Conservation (phyloP, 2,113 vertebrate genomes). For the Pholis gunnellus region DNA sequence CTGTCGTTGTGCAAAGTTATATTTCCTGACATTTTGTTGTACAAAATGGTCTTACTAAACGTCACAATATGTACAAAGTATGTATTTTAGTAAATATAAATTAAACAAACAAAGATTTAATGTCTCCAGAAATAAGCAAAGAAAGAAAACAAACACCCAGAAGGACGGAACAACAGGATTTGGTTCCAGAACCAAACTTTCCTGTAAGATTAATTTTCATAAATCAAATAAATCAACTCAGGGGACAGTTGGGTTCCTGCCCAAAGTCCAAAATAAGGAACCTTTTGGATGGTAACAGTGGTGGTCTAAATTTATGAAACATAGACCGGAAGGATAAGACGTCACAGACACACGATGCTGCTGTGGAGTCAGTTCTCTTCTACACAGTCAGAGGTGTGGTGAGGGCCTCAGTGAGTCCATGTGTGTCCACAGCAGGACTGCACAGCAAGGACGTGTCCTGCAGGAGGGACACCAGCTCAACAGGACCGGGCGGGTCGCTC, state of each 20-base stretch:
- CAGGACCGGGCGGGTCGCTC: constrained; percentile 5
- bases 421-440: constrained; percentile 30
- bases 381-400: constrained; percentile 52
- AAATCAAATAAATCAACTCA: background rate
- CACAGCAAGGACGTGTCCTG: constrained; percentile 67
- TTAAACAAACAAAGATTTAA: background rate
- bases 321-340: no score
- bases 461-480: constrained; percentile 71
- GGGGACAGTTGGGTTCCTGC: background rate
- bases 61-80: background rate
- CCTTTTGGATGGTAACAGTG: no score
- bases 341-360: no score
- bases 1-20: background rate
- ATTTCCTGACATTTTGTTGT: background rate
- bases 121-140: background rate
- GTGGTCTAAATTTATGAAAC: background rate
- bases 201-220: background rate
- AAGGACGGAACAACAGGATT: background rate
- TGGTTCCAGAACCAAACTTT: background rate
- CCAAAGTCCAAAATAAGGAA: background rate
- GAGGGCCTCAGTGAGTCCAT: constrained; percentile 26
- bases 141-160: background rate
- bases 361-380: background rate
- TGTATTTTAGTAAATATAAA: background rate
- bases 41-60: background rate